phyloP scores from a whole-genome alignment of 2,888 invertebrate species.

The Andrena camellia region DNA sequence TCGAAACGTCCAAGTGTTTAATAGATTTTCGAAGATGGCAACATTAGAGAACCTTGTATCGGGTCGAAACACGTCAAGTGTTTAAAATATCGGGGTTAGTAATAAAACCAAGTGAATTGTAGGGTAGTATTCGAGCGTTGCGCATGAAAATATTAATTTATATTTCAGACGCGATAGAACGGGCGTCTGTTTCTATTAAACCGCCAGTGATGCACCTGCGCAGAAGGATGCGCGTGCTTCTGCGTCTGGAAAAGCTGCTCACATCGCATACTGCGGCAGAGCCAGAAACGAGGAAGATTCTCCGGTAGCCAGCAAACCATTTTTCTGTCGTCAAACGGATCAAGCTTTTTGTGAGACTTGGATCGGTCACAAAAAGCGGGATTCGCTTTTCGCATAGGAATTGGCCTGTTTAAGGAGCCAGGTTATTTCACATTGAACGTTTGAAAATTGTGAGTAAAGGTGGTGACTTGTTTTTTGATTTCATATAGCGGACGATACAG shows the following conservation, averaged over 20 bases:
- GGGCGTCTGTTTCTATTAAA: constrained; percentile 48
- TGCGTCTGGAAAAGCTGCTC: constrained; percentile 59
- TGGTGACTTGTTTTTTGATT: constrained; percentile 56
- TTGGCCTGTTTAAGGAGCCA: constrained; percentile 77
- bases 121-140: background rate
- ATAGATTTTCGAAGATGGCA: no score
- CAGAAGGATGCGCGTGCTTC: constrained; percentile 62
- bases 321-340: constrained; percentile 85
- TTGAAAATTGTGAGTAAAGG: constrained; percentile 75
- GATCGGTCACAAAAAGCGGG: constrained; percentile 85
- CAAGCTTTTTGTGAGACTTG: constrained; percentile 85
- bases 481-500: constrained; percentile 62
- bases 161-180: background rate
- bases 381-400: constrained; percentile 85
- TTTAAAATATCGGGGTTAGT: no score
- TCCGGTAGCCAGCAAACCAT: constrained; percentile 81
- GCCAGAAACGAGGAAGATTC: constrained; percentile 77
- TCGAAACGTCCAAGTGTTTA: background rate
- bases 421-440: constrained; percentile 65
- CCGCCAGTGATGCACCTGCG: constrained; percentile 67
- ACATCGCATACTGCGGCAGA: constrained; percentile 65
- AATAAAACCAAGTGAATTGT: background rate
- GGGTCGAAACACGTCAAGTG: no score
- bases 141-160: background rate
- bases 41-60: no score